These are phyloP conservation scores for Astreopora myriophthalma DNA, from an alignment of 64 coral and sea anemone genomes.

Conservation along the genomic window DNA sequence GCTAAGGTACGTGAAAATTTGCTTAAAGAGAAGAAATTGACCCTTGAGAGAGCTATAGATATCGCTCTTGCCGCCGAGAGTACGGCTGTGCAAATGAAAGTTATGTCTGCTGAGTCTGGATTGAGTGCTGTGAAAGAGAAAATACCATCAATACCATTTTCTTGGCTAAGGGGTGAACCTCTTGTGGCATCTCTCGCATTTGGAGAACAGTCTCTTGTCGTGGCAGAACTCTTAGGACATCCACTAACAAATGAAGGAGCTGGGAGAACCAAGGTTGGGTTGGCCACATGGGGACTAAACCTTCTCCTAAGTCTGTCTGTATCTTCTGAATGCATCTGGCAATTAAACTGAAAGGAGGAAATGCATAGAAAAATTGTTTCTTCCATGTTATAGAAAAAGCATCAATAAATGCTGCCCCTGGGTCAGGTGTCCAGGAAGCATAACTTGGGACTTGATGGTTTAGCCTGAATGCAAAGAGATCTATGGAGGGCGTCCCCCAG, in stretches of 20 bases:
- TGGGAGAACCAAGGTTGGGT: too few species aligned
- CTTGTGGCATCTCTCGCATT: constrained; percentile 9
- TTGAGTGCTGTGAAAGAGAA: constrained; percentile 31
- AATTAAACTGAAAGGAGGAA: too few species aligned
- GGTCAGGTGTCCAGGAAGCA: background rate
- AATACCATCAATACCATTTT: background rate
- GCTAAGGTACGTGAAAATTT: constrained; percentile 42
- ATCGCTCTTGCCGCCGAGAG: background rate
- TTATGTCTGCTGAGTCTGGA: constrained; percentile 37
- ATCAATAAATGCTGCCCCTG: too few species aligned
- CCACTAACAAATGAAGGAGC: too few species aligned
- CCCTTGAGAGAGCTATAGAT: constrained; percentile 36
- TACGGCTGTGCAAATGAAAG: constrained; percentile 3
- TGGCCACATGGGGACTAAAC: too few species aligned
- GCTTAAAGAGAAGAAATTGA: constrained; percentile 51
- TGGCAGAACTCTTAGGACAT: too few species aligned
- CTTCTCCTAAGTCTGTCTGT: too few species aligned
- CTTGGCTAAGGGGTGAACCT: constrained; percentile 14
- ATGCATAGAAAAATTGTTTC: too few species aligned
- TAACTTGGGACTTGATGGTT: constrained; percentile 49
- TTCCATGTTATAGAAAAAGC: too few species aligned
- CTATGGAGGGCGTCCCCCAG: too few species aligned
- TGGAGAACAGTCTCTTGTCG: constrained; percentile 41
- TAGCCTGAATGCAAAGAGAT: constrained; percentile 65
- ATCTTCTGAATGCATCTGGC: too few species aligned